Evolutionary conservation across 2,113 vertebrate species (phyloP).

Genomic region (Australoheros scitulus): DNA sequence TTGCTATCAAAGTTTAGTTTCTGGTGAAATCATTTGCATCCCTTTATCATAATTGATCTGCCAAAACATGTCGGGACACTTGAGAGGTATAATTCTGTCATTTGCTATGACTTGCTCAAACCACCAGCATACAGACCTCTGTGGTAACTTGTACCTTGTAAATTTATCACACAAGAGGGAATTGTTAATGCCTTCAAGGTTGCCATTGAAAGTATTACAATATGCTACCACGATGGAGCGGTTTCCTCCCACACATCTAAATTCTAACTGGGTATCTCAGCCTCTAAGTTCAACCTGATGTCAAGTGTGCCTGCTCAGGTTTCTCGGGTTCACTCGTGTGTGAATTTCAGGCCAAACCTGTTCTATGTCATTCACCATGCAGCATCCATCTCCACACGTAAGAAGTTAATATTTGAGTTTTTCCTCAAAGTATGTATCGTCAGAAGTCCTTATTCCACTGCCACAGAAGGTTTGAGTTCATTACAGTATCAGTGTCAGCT

Average conservation of each 20-base stretch:
- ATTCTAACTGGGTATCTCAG: neutral
- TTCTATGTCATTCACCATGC: neutral
- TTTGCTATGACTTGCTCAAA: slow-evolving; percentile 44
- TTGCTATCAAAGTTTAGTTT: slow-evolving; percentile 2
- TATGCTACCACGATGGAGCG: slow-evolving; percentile 3
- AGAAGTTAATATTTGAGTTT: neutral
- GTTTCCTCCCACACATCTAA: slow-evolving; percentile 16
- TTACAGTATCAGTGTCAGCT: slow-evolving; percentile 9
- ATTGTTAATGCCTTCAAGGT: slow-evolving; percentile 23
- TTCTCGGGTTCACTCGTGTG: slow-evolving; percentile 27
- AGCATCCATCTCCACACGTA: neutral
- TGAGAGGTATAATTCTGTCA: slow-evolving; percentile 5
- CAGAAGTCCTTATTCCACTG: neutral
- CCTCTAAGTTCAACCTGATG: slow-evolving; percentile 42
- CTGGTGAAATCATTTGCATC: slow-evolving; percentile 11
- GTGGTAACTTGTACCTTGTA: slow-evolving; percentile 26
- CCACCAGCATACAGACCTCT: slow-evolving; percentile 18
- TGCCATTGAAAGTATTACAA: slow-evolving; percentile 23
- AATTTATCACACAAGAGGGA: slow-evolving; percentile 32
- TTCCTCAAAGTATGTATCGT: neutral
- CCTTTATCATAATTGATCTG: slow-evolving; percentile 10
- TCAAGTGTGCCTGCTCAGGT: slow-evolving; percentile 35
- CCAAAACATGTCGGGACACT: neutral
- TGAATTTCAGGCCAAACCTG: neutral
- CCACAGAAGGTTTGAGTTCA: neutral